phyloP scores from a whole-genome alignment of 2,113 vertebrate species.

The Clarias magur region DNA sequence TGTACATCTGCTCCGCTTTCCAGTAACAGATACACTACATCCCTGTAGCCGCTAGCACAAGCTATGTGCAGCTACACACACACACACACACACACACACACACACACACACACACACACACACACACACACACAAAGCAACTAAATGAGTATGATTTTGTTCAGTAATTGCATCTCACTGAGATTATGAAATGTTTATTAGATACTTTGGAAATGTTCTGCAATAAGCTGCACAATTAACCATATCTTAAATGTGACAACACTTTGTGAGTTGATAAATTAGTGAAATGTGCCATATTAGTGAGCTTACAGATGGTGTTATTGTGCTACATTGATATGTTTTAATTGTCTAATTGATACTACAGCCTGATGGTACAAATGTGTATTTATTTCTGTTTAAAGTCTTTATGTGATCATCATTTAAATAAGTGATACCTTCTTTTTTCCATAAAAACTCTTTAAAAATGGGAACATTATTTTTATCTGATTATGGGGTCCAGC shows the following conservation, averaged over 20 bases:
- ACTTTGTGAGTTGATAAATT: not conserved
- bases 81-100: slow-evolving; percentile 2
- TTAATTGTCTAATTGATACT: not conserved
- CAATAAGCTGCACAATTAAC: not conserved
- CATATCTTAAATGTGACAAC: not conserved
- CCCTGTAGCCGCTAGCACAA: slow-evolving; percentile 86
- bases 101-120: slow-evolving; percentile 15
- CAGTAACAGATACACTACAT: slow-evolving; percentile 80
- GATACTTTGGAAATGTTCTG: not conserved
- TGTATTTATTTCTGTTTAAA: not conserved
- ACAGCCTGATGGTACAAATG: not conserved
- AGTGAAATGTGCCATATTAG: not conserved
- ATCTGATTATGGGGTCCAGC: not conserved
- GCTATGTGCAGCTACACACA: slow-evolving; percentile 85
- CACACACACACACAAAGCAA: not conserved
- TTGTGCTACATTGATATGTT: not conserved
- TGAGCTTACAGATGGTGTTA: not conserved
- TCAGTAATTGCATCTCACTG: not conserved
- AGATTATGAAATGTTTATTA: not conserved
- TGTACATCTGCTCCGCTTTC: slow-evolving; percentile 82
- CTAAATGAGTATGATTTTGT: not conserved
- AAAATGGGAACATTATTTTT: not conserved
- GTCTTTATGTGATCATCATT: not conserved
- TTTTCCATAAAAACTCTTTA: not conserved
- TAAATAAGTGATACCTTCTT: not conserved